Conservation (phyloP, 1,140 invertebrate genomes). For the Brachionus koreanus region DNA sequence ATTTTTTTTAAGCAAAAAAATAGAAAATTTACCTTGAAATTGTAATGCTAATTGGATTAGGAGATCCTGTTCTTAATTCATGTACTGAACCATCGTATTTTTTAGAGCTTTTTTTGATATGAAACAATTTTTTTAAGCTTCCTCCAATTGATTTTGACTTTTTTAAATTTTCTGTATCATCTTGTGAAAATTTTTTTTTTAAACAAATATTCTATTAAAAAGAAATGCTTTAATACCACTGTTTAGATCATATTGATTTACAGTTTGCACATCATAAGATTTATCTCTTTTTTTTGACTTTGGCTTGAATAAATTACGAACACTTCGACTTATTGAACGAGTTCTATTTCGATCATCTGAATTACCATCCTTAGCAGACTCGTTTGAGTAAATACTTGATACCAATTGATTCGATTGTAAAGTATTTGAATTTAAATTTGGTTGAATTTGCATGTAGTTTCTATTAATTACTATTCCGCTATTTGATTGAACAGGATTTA, state of each 20-base stretch:
- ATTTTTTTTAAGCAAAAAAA: too few species aligned
- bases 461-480: background rate
- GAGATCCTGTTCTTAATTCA: slow-evolving; percentile 24
- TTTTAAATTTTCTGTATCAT: slow-evolving; percentile 21
- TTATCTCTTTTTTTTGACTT: slow-evolving; percentile 21
- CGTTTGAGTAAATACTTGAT: slow-evolving; percentile 6
- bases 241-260: background rate
- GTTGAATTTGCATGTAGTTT: slow-evolving; percentile 37
- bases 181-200: background rate
- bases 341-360: slow-evolving; percentile 14
- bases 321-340: slow-evolving; percentile 36
- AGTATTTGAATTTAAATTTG: slow-evolving; percentile 12
- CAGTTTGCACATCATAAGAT: slow-evolving; percentile 7
- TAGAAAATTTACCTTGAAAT: slow-evolving; percentile 20
- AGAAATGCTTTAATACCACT: background rate
- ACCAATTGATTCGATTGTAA: background rate
- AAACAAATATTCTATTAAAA: background rate
- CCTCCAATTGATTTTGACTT: slow-evolving; percentile 39
- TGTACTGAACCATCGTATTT: slow-evolving; percentile 37
- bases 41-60: slow-evolving; percentile 14
- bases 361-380: background rate
- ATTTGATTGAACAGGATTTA: background rate
- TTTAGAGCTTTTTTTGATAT: background rate
- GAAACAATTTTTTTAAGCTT: slow-evolving; percentile 33
- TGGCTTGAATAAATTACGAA: slow-evolving; percentile 8